Evolutionary conservation across 2,797 vertebrate species (phyloP).

Genomic region (Sebastes vulpes): DNA sequence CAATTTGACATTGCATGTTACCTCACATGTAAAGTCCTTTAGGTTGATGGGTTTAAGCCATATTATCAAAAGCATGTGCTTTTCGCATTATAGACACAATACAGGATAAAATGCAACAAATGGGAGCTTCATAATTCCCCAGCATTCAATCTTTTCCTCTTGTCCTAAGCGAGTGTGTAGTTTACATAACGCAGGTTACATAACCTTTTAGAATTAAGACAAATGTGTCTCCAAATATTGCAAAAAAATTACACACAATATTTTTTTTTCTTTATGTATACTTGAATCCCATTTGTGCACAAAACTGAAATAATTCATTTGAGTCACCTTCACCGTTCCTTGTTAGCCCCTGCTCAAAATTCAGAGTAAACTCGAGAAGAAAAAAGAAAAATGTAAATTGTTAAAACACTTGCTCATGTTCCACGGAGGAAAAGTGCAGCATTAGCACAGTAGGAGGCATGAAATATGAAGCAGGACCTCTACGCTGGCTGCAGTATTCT

Average conservation of each 20-base stretch:
- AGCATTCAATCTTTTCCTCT: not conserved
- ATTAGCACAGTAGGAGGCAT: constrained; percentile 7
- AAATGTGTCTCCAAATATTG: too few relatives aligned
- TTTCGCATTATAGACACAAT: not conserved
- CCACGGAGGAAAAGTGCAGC: not conserved
- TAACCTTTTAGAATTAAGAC: not conserved
- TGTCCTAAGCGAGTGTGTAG: not conserved
- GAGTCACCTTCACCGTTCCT: not conserved
- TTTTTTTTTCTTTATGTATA: too few relatives aligned
- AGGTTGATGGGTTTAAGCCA: not conserved
- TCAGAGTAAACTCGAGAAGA: not conserved
- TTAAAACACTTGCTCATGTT: not conserved
- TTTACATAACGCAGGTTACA: not conserved
- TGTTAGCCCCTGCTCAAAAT: not conserved
- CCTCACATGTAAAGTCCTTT: not conserved
- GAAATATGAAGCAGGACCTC: constrained; percentile 33
- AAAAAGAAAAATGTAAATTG: not conserved
- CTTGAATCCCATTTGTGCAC: not conserved
- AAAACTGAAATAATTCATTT: not conserved
- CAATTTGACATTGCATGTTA: not conserved
- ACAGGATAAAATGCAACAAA: not conserved
- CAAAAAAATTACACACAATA: too few relatives aligned
- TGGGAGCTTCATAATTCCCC: not conserved
- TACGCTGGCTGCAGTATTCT: not conserved
- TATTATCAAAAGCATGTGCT: not conserved